These are phyloP conservation scores for Subacronicta megacephala DNA, from an alignment of 2,888 invertebrate genomes.

Conservation along the genomic window DNA sequence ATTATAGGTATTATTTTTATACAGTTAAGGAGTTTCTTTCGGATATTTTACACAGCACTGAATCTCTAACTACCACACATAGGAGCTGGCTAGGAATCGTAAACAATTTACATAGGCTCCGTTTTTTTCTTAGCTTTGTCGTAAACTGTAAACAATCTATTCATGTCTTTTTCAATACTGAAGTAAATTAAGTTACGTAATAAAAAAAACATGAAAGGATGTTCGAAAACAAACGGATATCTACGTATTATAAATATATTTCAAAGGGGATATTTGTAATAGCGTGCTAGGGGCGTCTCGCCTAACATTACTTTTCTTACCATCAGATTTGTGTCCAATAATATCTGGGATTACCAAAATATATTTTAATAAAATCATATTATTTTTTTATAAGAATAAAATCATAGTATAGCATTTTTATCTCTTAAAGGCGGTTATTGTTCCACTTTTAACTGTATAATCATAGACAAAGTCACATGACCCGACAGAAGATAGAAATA, in stretches of 20 bases:
- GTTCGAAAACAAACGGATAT: background rate
- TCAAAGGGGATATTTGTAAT: background rate
- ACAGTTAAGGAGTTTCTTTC: background rate
- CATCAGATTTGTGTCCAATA: slow-evolving; percentile 79
- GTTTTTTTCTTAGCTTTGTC: background rate
- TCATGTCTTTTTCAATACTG: too few species aligned
- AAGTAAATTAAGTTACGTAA: too few species aligned
- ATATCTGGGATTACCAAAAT: slow-evolving; percentile 72
- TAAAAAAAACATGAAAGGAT: background rate
- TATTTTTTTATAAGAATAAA: background rate
- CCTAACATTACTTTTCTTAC: slow-evolving; percentile 71
- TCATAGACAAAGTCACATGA: too few species aligned
- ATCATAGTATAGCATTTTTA: too few species aligned
- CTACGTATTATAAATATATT: slow-evolving; percentile 21
- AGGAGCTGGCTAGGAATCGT: slow-evolving; percentile 28
- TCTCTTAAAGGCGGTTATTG: too few species aligned
- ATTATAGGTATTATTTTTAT: background rate
- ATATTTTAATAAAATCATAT: slow-evolving; percentile 20
- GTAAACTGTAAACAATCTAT: too few species aligned
- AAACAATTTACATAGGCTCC: too few species aligned
- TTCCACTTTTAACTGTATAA: too few species aligned
- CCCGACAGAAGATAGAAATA: too few species aligned
- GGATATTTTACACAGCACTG: background rate
- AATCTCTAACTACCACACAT: slow-evolving; percentile 20
- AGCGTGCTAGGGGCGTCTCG: slow-evolving; percentile 28